Percentiles rank a stretch among this genome's conserved stretches.
phyloP scores from a whole-genome alignment of 2,888 invertebrate species.

The Eupithecia centaureata region DNA sequence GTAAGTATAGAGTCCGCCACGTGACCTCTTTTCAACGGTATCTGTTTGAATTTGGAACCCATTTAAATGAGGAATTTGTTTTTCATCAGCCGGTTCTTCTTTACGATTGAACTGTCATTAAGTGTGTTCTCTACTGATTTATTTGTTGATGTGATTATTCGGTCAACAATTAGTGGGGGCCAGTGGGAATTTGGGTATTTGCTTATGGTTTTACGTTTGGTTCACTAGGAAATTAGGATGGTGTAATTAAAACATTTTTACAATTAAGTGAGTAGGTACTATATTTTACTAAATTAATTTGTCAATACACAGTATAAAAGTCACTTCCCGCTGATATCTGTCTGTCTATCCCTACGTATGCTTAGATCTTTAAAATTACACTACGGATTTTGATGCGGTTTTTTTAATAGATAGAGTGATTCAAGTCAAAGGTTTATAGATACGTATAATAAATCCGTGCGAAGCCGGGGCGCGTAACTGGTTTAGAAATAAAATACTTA shows the following conservation, averaged over 20 bases:
- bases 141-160: constrained; percentile 72
- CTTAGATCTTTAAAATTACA: too few species aligned
- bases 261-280: too few species aligned
- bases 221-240: constrained; percentile 47
- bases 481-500: too few species aligned
- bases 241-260: constrained; percentile 5
- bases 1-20: constrained; percentile 63
- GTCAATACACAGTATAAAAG: too few species aligned
- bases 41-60: constrained; percentile 79
- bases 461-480: too few species aligned
- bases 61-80: constrained; percentile 77
- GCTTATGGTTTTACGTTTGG: constrained; percentile 55
- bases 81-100: constrained; percentile 75
- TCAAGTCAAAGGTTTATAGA: too few species aligned
- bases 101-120: constrained; percentile 75
- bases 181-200: constrained; percentile 62
- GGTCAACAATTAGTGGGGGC: constrained; percentile 58
- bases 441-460: too few species aligned
- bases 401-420: too few species aligned
- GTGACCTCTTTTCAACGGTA: constrained; percentile 79
- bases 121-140: constrained; percentile 71
- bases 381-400: too few species aligned
- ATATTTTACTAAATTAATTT: too few species aligned
- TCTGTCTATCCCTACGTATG: too few species aligned
- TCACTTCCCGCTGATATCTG: too few species aligned